Conservation (phyloP, 2,797 vertebrate species). For the Sparus aurata region DNA sequence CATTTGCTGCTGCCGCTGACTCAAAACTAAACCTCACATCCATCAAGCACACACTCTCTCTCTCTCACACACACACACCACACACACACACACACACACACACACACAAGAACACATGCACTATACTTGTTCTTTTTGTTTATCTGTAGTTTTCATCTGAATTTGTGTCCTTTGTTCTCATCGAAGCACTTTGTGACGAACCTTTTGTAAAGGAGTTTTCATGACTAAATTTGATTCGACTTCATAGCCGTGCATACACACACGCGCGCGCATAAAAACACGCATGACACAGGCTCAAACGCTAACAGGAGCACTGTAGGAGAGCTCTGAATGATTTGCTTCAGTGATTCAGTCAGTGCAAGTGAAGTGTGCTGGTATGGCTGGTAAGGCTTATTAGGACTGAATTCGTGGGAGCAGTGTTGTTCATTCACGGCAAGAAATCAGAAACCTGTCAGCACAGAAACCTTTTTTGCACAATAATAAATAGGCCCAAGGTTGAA, state of each 20-base stretch:
- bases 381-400: conserved; percentile 51
- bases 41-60: conserved; percentile 52
- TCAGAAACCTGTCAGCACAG: conserved; percentile 35
- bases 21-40: conserved; percentile 84
- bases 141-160: conserved; percentile 69
- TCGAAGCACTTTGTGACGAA: conserved; percentile 58
- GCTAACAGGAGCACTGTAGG: conserved; percentile 62
- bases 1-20: conserved; percentile 80
- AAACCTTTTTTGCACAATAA: conserved; percentile 40
- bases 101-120: conserved; percentile 14
- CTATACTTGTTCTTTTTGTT: conserved; percentile 52
- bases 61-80: conserved; percentile 3
- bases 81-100: conserved; percentile 8
- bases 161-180: conserved; percentile 71
- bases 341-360: conserved; percentile 71
- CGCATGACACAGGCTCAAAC: conserved; percentile 29
- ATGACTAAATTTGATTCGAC: conserved; percentile 70
- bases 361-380: conserved; percentile 60
- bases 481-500: conserved; percentile 46
- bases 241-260: conserved; percentile 31
- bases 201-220: conserved; percentile 64
- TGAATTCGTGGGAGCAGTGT: conserved; percentile 32
- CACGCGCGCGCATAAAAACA: conserved; percentile 19
- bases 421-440: conserved; percentile 55
- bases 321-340: conserved; percentile 73